A percentile compares a stretch with the other conserved stretches of the same genome.
Evolutionary conservation across 2,113 vertebrate species (phyloP).

Genomic region (Corythoichthys intestinalis): DNA sequence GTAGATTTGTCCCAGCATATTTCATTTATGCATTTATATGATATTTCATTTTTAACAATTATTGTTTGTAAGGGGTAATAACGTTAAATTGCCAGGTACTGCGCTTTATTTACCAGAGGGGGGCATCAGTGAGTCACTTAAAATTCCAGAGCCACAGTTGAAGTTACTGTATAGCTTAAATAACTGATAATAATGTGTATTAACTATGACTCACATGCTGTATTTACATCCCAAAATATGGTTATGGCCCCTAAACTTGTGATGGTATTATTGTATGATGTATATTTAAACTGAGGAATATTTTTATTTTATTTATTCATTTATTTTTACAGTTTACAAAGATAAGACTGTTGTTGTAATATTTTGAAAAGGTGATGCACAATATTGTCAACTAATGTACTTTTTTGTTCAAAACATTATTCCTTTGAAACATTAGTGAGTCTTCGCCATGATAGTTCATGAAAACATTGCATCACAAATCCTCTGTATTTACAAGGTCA

Average conservation of each 20-base stretch:
- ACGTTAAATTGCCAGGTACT: neutral
- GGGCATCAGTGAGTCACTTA: constrained; percentile 42
- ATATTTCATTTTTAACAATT: no score
- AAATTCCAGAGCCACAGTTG: constrained; percentile 1
- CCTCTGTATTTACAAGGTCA: constrained; percentile 36
- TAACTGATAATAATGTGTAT: no score
- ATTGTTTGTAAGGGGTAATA: neutral
- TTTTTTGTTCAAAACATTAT: neutral
- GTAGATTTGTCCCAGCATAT: neutral
- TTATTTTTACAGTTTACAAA: neutral
- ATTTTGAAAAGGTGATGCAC: no score
- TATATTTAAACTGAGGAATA: no score
- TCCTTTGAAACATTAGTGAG: neutral
- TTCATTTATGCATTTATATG: no score
- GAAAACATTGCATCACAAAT: constrained; percentile 17
- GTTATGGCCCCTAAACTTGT: neutral
- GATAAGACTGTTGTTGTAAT: neutral
- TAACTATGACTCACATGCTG: neutral
- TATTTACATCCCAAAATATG: neutral
- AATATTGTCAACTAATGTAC: neutral
- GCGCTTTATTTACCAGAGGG: constrained; percentile 28
- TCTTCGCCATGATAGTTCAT: neutral
- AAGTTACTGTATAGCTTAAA: no score
- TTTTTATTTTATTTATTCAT: neutral
- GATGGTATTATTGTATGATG: neutral